Base-by-base conservation (phyloP, 64 coral and sea anemone genomes). In the Porites australiensis region DNA sequence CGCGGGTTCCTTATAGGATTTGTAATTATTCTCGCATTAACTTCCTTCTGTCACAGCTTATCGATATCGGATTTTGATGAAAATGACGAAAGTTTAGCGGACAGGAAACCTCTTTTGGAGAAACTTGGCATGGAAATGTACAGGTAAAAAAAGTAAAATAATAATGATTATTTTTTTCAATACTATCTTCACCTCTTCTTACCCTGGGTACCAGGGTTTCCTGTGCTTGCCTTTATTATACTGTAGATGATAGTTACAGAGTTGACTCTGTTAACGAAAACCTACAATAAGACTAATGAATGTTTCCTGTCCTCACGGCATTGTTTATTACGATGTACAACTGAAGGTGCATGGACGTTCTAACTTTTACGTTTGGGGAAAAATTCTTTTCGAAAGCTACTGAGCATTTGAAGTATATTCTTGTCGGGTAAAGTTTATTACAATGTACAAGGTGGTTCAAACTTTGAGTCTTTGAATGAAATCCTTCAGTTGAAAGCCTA, bases 61-160 rank as follows among this genome's bases (percentile, higher is more conserved):
- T 15, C 73, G 50, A 15, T 47, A 19, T 15, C 73, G 50, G 48
- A 19, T 50, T 15, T 50, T 50, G 73, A 76, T 19, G 73, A 76
- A 13, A 44, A 76, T 46, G 73, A 76, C 6, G 73, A 45, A 18
- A 18, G 73, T 51, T 45, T 76, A 16, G 16, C 47, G 15, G 9
- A 76, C 49, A 50, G 73, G 14, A 76, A 76, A 76, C 73, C 73
- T 51, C 73, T 76, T 19, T 47, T 76, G 45, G 73, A 76, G 50
- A 76, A 76, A 76, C 46, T 76, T 6, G 73, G 73, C 47, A 76
- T 76, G 73, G 73, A 76, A 12, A 13, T 76, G 15, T 76, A 76
- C 47, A 76, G 73, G 73, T 76, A 19, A 76, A n/a, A n/a, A n/a
- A n/a, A 8, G 18, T 74, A 48, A 47, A 5, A 1, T 16, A 16